These are phyloP conservation scores for Synergus gifuensis DNA, from an alignment of 2,888 invertebrate species.

Conservation along the genomic window DNA sequence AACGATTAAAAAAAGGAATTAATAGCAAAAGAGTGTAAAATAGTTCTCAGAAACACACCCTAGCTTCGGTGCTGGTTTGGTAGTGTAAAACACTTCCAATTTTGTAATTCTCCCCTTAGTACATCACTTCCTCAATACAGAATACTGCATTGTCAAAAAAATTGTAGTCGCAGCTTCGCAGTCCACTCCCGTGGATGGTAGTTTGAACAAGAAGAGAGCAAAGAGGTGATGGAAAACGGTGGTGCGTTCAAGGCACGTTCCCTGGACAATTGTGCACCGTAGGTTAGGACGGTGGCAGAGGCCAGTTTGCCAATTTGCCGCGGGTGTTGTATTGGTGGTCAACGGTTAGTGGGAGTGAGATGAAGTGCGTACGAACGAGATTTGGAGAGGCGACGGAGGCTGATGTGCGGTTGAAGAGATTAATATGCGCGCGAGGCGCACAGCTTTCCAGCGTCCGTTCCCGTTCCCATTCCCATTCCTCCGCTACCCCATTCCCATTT, in stretches of 20 bases:
- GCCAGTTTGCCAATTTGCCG: slow-evolving; percentile 73
- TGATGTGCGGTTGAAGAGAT: slow-evolving; percentile 76
- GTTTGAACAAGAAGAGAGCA: slow-evolving; percentile 41
- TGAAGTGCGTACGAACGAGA: slow-evolving; percentile 67
- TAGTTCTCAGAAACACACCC: no score
- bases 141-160: not conserved
- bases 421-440: slow-evolving; percentile 75
- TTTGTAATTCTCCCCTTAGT: not conserved
- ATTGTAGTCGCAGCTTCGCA: not conserved
- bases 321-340: slow-evolving; percentile 70
- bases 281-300: slow-evolving; percentile 42
- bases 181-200: not conserved
- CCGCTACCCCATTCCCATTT: slow-evolving; percentile 47
- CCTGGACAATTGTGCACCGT: slow-evolving; percentile 49
- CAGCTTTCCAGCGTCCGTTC: slow-evolving; percentile 57
- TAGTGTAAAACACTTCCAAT: not conserved
- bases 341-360: slow-evolving; percentile 65
- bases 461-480: slow-evolving; percentile 44
- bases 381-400: slow-evolving; percentile 64
- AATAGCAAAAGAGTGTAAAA: not conserved
- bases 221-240: slow-evolving; percentile 38
- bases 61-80: not conserved
- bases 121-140: not conserved
- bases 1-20: slow-evolving; percentile 16
- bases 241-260: slow-evolving; percentile 46